These are phyloP conservation scores for Callionymus lyra DNA, from an alignment of 2,113 vertebrate genomes.

Conservation along the genomic window DNA sequence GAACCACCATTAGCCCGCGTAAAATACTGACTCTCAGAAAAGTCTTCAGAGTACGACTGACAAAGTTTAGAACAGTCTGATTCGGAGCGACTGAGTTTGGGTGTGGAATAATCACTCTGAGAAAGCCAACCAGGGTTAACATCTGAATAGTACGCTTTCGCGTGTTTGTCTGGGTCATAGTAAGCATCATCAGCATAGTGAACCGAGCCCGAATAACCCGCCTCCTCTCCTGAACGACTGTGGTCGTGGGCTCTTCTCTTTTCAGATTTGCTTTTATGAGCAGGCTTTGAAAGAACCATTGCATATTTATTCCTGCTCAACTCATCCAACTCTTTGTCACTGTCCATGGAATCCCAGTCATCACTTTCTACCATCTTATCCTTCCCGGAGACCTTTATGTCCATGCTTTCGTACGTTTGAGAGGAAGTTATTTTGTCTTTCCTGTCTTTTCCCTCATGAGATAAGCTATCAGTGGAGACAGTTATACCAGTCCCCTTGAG, in stretches of 20 bases:
- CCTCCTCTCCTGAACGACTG: conserved; percentile 61
- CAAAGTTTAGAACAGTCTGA: conserved; percentile 96
- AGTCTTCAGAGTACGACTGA: conserved; percentile 93
- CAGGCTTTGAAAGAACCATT: conserved; percentile 77
- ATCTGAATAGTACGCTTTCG: conserved; percentile 75
- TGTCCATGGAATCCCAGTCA: conserved; percentile 85
- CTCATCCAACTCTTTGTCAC: conserved; percentile 86
- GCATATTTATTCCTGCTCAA: conserved; percentile 84
- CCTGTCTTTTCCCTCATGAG: conserved; percentile 79
- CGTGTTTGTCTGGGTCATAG: conserved; percentile 71
- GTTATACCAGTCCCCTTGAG: conserved; percentile 94
- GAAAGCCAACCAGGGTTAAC: conserved; percentile 83
- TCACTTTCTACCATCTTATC: conserved; percentile 76
- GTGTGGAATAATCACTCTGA: conserved; percentile 85
- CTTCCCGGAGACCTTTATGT: conserved; percentile 77
- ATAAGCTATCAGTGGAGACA: conserved; percentile 86
- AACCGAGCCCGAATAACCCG: conserved; percentile 66
- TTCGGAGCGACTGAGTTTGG: conserved; percentile 92
- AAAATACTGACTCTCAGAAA: conserved; percentile 89
- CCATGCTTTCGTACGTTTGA: conserved; percentile 97
- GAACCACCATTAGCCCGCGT: conserved; percentile 82
- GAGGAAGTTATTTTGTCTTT: conserved; percentile 84
- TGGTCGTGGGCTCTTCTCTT: conserved; percentile 68
- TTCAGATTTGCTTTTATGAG: conserved; percentile 71
- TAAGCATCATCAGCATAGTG: conserved; percentile 68